Evolutionary conservation across 1,140 invertebrate genomes (phyloP).

Genomic region (Heterodera schachtii): DNA sequence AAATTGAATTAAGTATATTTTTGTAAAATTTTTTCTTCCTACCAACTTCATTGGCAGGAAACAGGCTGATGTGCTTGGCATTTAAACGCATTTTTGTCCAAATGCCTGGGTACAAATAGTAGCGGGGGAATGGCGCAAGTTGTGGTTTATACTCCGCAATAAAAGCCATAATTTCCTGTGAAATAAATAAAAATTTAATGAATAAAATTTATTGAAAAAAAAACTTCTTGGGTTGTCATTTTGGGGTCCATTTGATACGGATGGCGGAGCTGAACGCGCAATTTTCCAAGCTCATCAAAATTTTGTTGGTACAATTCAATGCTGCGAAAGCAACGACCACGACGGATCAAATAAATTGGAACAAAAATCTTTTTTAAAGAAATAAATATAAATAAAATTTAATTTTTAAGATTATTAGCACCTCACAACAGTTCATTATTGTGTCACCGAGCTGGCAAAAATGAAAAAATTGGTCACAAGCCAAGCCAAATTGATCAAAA

Average conservation of each 20-base stretch:
- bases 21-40: neutral
- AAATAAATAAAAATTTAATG: too few species aligned
- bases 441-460: constrained; percentile 34
- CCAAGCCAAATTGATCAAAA: constrained; percentile 34
- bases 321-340: constrained; percentile 38
- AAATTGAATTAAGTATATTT: too few species aligned
- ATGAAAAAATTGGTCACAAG: constrained; percentile 33
- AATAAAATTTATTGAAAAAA: neutral
- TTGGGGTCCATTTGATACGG: constrained; percentile 27
- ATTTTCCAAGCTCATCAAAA: constrained; percentile 43
- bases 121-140: constrained; percentile 41
- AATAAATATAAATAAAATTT: neutral
- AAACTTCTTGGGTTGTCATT: neutral
- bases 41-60: constrained; percentile 30
- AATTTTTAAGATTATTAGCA: constrained; percentile 11
- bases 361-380: constrained; percentile 32
- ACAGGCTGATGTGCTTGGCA: constrained; percentile 34
- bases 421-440: constrained; percentile 40
- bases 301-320: constrained; percentile 32
- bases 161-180: constrained; percentile 39
- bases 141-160: constrained; percentile 41
- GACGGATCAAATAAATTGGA: constrained; percentile 37
- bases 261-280: constrained; percentile 21
- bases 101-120: constrained; percentile 35
- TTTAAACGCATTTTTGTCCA: constrained; percentile 41